Evolutionary conservation across 2,113 vertebrate genomes (phyloP), one percentile per base, ranked within the genome.

Genomic region (Lophius piscatorius): DNA sequence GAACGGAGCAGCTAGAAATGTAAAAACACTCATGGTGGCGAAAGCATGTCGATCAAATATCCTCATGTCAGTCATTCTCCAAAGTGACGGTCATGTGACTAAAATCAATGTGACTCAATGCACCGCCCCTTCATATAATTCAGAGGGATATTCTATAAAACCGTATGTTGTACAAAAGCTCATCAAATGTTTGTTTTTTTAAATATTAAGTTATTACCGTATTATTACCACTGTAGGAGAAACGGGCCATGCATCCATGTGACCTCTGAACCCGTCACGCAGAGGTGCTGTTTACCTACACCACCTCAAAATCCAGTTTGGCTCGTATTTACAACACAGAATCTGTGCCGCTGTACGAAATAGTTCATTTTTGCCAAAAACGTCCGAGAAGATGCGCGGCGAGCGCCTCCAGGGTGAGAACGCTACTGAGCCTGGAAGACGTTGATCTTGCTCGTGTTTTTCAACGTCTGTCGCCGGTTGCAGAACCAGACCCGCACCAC

Each of bases 401-500:
- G 0, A 10, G 18, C 23, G 24, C 21, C 34, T 26, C 21, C 39
- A 41, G 17, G 59, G 28, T 2, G 42, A 58, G 39, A 8, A 47
- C 23, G 17, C 86, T 89, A 92, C 68, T 94, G 93, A 62, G 94
- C 93, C 82, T 97, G 95, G 85, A 98, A 98, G 73, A 95, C 91
- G 0, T 96, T 95, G 73, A 96, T 95, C 84, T 98, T 98, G 90
- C 96, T 98, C 21, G 96, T 98, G 91, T 98, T 99, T 69, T 99
- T 98, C 51, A 99, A 91, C 0, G 96, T 98, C 91, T 99, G 97
- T 46, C 97, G 92, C 58, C 96, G 92, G 80, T 98, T 99, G 90
- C 97, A 99, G 90, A 99, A 99, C 97, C 97, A 99, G 1, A 98
- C 96, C 1, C 97, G 88, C 6, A 98, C 96, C 0, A 98, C 97